These are phyloP conservation scores for Papilio protenor DNA, from an alignment of 2,888 invertebrate genomes.

Conservation along the genomic window DNA sequence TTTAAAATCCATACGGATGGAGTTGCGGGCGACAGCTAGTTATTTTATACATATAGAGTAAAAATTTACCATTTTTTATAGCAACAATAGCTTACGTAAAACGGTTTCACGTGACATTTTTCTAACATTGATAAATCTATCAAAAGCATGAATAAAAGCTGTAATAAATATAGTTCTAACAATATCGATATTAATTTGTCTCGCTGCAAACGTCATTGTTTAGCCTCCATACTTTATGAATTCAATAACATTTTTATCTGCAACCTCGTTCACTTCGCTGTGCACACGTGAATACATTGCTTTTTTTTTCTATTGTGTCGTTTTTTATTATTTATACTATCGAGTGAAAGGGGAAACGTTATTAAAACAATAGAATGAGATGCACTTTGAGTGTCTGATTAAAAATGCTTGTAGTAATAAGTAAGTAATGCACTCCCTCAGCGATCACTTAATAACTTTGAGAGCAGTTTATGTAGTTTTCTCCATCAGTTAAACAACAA, in stretches of 20 bases:
- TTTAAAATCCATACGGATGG: no score
- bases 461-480: no score
- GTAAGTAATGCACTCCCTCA: no score
- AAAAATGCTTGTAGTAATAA: no score
- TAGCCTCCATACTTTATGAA: conserved; percentile 9
- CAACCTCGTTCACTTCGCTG: conserved; percentile 26
- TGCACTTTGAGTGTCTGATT: no score
- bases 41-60: no score
- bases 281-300: conserved; percentile 19
- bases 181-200: conserved; percentile 34
- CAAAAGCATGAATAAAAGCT: conserved; percentile 10
- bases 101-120: neutral
- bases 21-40: no score
- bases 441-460: no score
- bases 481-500: no score
- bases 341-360: neutral
- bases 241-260: conserved; percentile 36
- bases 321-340: conserved; percentile 11
- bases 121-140: conserved; percentile 22
- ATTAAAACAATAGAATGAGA: neutral
- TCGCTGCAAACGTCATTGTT: conserved; percentile 30
- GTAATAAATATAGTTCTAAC: conserved; percentile 24
- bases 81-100: no score
- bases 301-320: neutral
- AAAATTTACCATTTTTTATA: neutral